Evolutionary conservation across 2,797 vertebrate species (phyloP), one percentile per base, ranked within the genome.

Genomic region (Alauda arvensis): DNA sequence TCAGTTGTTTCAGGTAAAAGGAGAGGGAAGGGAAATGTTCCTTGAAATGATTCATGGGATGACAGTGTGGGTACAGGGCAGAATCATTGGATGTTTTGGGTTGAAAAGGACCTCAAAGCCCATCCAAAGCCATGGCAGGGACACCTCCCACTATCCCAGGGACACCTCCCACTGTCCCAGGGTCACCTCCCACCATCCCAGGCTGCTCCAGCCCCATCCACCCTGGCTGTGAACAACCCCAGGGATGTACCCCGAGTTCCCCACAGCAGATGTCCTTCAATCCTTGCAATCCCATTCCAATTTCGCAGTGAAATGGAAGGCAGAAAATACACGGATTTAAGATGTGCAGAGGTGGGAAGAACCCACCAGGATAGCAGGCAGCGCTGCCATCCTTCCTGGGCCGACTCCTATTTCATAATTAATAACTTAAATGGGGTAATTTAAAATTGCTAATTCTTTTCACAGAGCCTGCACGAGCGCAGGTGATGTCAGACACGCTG

Each of bases 361-460:
- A 82, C 77, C 72, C 76, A 65, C 39, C 71, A 86, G 82, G 72
- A 91, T 55, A 48, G 26, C 15, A 7, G 33, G 67, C 83, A 90
- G 82, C 83, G 23, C 83, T 89, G 93, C 92, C 67, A 31, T 74
- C 84, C 53, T 88, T 93, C 79, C 91, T 78, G 79, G 89, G 77
- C 87, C 55, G 62, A 91, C 92, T 91, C 52, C 66, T 91, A 82
- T 91, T 96, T 88, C 93, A 83, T 92, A 95, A 96, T 96, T 96
- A 97, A 95, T 91, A 95, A 91, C 93, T 93, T 93, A 94, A 96
- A 97, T 95, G 82, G 86, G 84, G 95, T 97, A 94, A 97, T 96
- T 95, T 95, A 66, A 94, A 95, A 96, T 95, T 93, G 95, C 87
- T 96, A 93, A 96, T 97, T 97, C 95, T 95, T 96, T 95, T 84